A percentile compares a stretch with the other conserved stretches of the same genome.
These are phyloP conservation scores for Brachyistius frenatus DNA, from an alignment of 2,113 vertebrate species.

Conservation along the genomic window DNA sequence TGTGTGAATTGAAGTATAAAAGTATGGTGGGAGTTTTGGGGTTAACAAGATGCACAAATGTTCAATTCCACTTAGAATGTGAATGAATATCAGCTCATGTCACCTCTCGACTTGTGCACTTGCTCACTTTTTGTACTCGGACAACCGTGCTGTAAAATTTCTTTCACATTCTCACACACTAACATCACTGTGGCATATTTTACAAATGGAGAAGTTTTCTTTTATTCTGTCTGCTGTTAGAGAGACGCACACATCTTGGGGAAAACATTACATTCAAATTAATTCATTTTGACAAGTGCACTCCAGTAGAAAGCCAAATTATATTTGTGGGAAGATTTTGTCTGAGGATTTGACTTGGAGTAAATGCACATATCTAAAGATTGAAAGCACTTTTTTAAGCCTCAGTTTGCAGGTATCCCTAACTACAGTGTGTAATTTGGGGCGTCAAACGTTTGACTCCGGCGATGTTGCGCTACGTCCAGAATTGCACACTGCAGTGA, in stretches of 20 bases:
- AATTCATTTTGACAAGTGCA: neutral
- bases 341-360: neutral
- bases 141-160: neutral
- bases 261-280: neutral
- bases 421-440: too few species aligned
- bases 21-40: neutral
- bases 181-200: neutral
- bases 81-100: conserved; percentile 1
- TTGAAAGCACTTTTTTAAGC: too few species aligned
- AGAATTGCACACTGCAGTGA: too few species aligned
- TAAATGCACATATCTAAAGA: neutral
- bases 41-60: conserved; percentile 2
- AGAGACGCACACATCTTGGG: neutral
- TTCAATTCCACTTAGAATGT: neutral
- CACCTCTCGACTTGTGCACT: neutral
- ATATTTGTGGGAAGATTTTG: neutral
- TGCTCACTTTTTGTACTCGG: neutral
- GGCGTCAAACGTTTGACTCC: too few species aligned
- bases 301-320: neutral
- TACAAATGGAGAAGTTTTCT: neutral
- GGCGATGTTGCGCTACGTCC: too few species aligned
- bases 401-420: too few species aligned
- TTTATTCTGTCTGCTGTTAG: neutral
- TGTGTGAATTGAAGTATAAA: neutral
- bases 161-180: neutral